A percentile compares a stretch with the other conserved stretches of the same genome.
These are phyloP conservation scores for Onychomys arenicola DNA, from an alignment of 2,797 vertebrate genomes.

Conservation along the genomic window DNA sequence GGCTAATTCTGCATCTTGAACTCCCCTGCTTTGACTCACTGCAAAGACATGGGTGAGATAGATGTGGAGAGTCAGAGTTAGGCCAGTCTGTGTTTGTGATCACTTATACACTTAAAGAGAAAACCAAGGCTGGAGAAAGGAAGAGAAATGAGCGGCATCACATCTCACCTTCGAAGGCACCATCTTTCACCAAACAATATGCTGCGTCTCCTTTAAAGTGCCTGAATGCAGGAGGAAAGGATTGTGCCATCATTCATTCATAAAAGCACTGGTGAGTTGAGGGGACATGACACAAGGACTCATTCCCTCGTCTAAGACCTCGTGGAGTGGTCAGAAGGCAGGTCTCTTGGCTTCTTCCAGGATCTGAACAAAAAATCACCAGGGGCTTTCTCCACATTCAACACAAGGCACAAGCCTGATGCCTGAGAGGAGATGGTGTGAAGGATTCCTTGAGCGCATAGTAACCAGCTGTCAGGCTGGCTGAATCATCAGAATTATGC, in stretches of 20 bases:
- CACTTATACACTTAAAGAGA: not conserved
- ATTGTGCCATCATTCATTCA: too few relatives aligned
- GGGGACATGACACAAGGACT: not conserved
- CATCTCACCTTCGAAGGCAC: not conserved
- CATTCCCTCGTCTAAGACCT: slow-evolving; percentile 1
- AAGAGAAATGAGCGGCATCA: not conserved
- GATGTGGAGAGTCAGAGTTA: not conserved
- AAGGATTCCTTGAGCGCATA: slow-evolving; percentile 74
- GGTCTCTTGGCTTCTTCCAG: not conserved
- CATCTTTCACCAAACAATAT: rapidly evolving
- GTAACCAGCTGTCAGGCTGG: slow-evolving; percentile 82
- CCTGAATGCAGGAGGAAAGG: not conserved
- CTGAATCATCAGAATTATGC: slow-evolving; percentile 68
- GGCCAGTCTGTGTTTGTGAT: not conserved
- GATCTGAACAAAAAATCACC: slow-evolving; percentile 25
- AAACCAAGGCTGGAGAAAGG: not conserved
- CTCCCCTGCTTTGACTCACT: not conserved
- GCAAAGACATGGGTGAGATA: not conserved
- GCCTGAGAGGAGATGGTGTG: slow-evolving; percentile 75
- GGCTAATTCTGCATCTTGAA: slow-evolving; percentile 1
- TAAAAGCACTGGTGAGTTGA: rapidly evolving
- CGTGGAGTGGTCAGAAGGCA: not conserved
- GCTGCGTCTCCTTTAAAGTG: not conserved
- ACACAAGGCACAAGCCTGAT: slow-evolving; percentile 10
- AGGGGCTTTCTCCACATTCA: slow-evolving; percentile 44